Evolutionary conservation across 1,140 invertebrate genomes (phyloP), one percentile per base, ranked within the genome.

Genomic region (Formica selysi): DNA sequence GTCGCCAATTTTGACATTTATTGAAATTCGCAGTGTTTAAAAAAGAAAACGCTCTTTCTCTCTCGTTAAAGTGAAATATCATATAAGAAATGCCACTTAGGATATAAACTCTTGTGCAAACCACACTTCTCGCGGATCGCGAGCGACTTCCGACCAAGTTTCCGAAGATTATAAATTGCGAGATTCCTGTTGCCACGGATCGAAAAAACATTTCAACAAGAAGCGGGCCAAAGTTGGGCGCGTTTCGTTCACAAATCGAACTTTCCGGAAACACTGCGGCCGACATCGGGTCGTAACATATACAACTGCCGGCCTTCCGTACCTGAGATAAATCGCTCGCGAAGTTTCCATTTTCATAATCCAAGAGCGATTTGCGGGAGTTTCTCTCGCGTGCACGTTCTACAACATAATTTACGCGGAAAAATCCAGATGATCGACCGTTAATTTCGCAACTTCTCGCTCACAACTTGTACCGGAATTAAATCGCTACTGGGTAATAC

Each of bases 291-390:
- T 73, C 68, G 79, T 83, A 83, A 83, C 79, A 73, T 73, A 73
- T 83, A 83, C 79, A 83, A 83, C 36, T 57, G 26, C 41, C 38
- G 54, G 68, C 38, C 29, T 73, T 32, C 68, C 68, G 79, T 44
- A 16, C 11, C 79, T 13, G 79, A 61, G 68, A 73, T 83, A 83
- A 83, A 73, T 83, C 68, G 68, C 51, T 61, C 79, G 68, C 51
- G 8, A 83, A 83, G 68, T 83, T 83, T 83, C 68, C 79, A 83
- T 83, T 83, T 83, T 83, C 79, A 83, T 83, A 83, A 73, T 73
- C 68, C 79, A 44, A 61, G 79, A 83, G 67, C 79, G 79, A 83
- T 83, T 73, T 83, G 79, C 79, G 38, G 54, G 54, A 61, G 68
- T 81, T 73, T 81, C 51, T 44, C 41, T 44, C 41, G 38, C 79